A percentile compares a stretch with the other conserved stretches of the same genome.
phyloP scores from a whole-genome alignment of 2,888 invertebrate genomes.

The Muscina levida region DNA sequence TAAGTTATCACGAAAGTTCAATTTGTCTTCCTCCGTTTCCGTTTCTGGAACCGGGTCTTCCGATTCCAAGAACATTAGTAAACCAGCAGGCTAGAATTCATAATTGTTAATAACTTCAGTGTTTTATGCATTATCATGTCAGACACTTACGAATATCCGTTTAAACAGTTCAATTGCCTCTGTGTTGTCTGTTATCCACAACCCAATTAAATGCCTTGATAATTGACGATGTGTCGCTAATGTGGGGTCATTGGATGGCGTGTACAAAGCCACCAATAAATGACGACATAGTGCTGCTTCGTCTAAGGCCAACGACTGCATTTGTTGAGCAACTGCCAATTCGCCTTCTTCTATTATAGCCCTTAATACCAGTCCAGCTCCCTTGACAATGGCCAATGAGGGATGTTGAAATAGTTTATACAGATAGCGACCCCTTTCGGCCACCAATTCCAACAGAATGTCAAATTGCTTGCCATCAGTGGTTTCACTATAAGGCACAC shows the following conservation, averaged over 20 bases:
- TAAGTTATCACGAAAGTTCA: conserved; percentile 94
- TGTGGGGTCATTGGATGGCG: conserved; percentile 88
- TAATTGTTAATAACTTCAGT: not conserved
- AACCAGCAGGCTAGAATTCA: conserved; percentile 89
- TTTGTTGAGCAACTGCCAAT: conserved; percentile 92
- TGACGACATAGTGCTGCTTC: conserved; percentile 98
- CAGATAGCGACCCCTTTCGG: conserved; percentile 92
- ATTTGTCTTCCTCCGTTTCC: conserved; percentile 85
- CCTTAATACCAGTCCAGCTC: conserved; percentile 97
- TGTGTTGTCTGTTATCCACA: conserved; percentile 97
- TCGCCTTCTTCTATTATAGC: conserved; percentile 99
- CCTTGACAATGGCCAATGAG: conserved; percentile 98
- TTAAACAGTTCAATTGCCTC: conserved; percentile 92
- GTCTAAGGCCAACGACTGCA: conserved; percentile 97
- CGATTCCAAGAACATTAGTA: conserved; percentile 93
- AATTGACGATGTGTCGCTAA: conserved; percentile 93
- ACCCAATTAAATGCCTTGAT: conserved; percentile 94
- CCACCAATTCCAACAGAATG: conserved; percentile 94
- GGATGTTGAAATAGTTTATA: conserved; percentile 94
- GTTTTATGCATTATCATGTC: not conserved
- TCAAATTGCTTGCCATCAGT: conserved; percentile 98
- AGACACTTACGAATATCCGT: conserved; percentile 89
- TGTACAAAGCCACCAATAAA: conserved; percentile 93
- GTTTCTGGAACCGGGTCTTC: conserved; percentile 85
- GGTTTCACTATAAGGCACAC: conserved; percentile 99